Base-by-base conservation (phyloP, 2,113 vertebrate genomes). In the Sinocyclocheilus maitianheensis region DNA sequence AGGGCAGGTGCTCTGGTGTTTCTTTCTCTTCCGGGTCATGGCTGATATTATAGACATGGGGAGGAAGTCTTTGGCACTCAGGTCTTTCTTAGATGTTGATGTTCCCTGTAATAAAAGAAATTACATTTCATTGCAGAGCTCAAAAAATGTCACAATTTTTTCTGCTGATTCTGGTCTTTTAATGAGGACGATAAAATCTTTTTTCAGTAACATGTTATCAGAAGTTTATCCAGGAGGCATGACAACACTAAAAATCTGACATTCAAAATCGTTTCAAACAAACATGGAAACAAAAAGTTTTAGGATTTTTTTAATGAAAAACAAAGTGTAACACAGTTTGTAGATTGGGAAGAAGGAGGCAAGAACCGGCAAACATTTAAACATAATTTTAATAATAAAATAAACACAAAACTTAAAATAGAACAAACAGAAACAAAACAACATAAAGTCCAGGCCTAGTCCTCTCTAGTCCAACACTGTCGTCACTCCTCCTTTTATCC, bases 1-100 rank as follows among this genome's bases (percentile, higher is more conserved):
- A 11, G 93, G 91, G 48, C 94, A 93, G 48, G 93, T 87, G 88
- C 94, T 95, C 30, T 94, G 94, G 91, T 94, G 91, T 95, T 97
- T 99, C 91, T 95, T 98, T 89, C 96, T 95, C 94, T 98, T 99
- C 90, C 96, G 96, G 93, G 96, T 96, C 78, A 97, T 94, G 0
- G 96, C 97, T 58, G 96, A 97, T 89, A 94, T 90, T 89, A 97
- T 96, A 90, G 97, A 97, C 93, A 96, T 95, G 91, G 96, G 90
- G 87, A 97, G 95, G 93, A 97, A 95, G 91, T 97, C 97, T 91
- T 93, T 95, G 91, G 94, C 85, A 83, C 93, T 96, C 5, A 93
- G 92, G n/a, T 97, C 97, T 92, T 95, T 96, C 92, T 95, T 96
- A 78, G 95, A 94, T 11, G 90, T 93, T 86, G 93, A 95, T 9